phyloP scores from a whole-genome alignment of 2,113 vertebrate genomes.

The Lepisosteus oculatus region DNA sequence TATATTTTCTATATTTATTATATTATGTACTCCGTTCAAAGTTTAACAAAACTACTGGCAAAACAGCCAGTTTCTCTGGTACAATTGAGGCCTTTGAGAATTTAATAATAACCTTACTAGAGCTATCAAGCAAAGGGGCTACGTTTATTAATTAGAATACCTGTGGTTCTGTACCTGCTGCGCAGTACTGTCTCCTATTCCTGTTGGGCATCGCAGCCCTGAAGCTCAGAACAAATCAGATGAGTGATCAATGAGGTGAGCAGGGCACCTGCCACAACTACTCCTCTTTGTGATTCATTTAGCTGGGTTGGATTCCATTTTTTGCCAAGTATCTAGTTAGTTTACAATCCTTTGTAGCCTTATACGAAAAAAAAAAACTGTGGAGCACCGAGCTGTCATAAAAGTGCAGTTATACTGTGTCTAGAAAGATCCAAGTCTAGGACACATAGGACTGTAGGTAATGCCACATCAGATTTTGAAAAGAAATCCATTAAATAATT shows the following conservation, averaged over 20 bases:
- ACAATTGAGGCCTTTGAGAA: too few species aligned
- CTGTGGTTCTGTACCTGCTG: neutral
- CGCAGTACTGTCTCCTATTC: neutral
- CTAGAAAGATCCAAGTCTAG: too few species aligned
- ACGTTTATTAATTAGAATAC: neutral
- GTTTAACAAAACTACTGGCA: conserved; percentile 9
- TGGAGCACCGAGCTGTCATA: neutral
- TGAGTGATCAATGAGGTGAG: neutral
- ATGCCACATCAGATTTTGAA: conserved; percentile 21
- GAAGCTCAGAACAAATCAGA: neutral
- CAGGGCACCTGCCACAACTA: neutral
- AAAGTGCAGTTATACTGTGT: neutral
- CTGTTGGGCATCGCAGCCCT: neutral
- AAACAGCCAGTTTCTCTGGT: neutral
- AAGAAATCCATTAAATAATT: conserved; percentile 23
- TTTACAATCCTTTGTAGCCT: too few species aligned
- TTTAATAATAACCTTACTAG: neutral
- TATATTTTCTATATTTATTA: conserved; percentile 35
- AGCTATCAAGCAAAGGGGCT: neutral
- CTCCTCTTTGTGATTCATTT: neutral
- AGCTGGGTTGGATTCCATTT: neutral
- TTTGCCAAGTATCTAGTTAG: neutral
- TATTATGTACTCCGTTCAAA: neutral
- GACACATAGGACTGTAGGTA: conserved; percentile 10
- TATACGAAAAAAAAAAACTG: neutral